phyloP scores from a whole-genome alignment of 2,797 vertebrate genomes.

The Eidolon dupreanum region DNA sequence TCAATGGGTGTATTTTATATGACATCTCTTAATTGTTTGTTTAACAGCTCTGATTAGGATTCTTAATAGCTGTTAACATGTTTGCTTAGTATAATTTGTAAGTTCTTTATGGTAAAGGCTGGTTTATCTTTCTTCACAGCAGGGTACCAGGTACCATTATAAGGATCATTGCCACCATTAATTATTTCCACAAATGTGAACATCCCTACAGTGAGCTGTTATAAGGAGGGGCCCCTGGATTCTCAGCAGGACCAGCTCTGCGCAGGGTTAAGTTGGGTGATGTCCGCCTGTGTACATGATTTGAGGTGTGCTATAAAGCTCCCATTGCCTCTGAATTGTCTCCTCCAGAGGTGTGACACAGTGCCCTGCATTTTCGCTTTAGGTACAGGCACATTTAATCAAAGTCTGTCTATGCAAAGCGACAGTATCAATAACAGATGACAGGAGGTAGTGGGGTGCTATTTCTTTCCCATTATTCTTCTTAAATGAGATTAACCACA shows the following conservation, averaged over 20 bases:
- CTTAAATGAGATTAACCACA: not conserved
- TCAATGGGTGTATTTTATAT: constrained; percentile 64
- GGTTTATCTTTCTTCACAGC: constrained; percentile 63
- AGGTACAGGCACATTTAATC: not conserved
- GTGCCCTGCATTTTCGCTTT: not conserved
- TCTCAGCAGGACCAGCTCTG: not conserved
- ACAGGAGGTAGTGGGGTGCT: not conserved
- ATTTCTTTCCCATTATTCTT: not conserved
- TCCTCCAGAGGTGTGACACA: constrained; percentile 29
- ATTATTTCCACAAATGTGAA: constrained; percentile 43
- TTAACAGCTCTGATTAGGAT: constrained; percentile 72
- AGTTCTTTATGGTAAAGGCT: constrained; percentile 61
- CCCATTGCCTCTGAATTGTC: not conserved
- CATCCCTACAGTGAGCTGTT: not conserved
- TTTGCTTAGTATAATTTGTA: constrained; percentile 71
- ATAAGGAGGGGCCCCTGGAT: not conserved
- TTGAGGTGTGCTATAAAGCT: not conserved
- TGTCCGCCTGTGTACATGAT: not conserved
- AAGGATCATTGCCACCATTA: constrained; percentile 45
- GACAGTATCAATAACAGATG: not conserved
- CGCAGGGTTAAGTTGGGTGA: not conserved
- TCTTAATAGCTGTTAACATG: constrained; percentile 61
- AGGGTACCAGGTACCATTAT: constrained; percentile 55
- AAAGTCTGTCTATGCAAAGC: not conserved
- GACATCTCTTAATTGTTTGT: constrained; percentile 73